These are phyloP conservation scores for Hephaestus fuliginosus DNA, from an alignment of 2,797 vertebrate genomes.

Conservation along the genomic window DNA sequence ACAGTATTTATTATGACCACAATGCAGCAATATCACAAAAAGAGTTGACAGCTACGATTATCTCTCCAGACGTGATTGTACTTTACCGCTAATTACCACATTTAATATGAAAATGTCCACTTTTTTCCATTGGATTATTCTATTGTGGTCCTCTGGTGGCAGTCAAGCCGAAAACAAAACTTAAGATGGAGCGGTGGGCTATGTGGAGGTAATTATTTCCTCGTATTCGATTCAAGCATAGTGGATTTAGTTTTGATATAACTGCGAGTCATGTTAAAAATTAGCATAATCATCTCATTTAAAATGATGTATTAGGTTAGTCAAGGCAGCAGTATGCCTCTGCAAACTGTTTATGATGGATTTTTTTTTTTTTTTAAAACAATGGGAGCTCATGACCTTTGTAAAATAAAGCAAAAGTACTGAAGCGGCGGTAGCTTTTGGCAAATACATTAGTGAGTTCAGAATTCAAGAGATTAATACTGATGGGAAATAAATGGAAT, in stretches of 20 bases:
- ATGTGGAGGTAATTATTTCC: slow-evolving; percentile 29
- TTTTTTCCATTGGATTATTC: slow-evolving; percentile 12
- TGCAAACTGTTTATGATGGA: slow-evolving; percentile 22
- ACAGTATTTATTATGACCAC: slow-evolving; percentile 20
- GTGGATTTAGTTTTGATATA: slow-evolving; percentile 31
- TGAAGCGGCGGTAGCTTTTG: background rate
- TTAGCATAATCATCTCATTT: slow-evolving; percentile 35
- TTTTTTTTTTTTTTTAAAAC: slow-evolving; percentile 18
- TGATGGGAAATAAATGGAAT: slow-evolving; percentile 17
- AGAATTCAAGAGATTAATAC: slow-evolving; percentile 2
- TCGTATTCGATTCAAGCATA: slow-evolving; percentile 24
- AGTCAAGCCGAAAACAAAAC: slow-evolving; percentile 30
- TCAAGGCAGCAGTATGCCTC: slow-evolving; percentile 20
- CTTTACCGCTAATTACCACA: slow-evolving; percentile 39
- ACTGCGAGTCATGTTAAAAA: slow-evolving; percentile 24
- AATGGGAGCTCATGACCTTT: slow-evolving; percentile 11
- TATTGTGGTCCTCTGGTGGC: background rate
- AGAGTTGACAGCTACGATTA: slow-evolving; percentile 34
- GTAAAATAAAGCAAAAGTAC: slow-evolving; percentile 27
- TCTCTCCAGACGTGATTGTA: background rate
- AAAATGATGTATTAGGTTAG: slow-evolving; percentile 41
- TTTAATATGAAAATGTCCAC: slow-evolving; percentile 35
- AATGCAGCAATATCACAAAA: slow-evolving; percentile 37
- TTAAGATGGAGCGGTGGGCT: background rate
- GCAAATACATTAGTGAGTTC: slow-evolving; percentile 22